Base-by-base conservation (phyloP, 2,113 vertebrate species). In the Amblyornis subalaris region DNA sequence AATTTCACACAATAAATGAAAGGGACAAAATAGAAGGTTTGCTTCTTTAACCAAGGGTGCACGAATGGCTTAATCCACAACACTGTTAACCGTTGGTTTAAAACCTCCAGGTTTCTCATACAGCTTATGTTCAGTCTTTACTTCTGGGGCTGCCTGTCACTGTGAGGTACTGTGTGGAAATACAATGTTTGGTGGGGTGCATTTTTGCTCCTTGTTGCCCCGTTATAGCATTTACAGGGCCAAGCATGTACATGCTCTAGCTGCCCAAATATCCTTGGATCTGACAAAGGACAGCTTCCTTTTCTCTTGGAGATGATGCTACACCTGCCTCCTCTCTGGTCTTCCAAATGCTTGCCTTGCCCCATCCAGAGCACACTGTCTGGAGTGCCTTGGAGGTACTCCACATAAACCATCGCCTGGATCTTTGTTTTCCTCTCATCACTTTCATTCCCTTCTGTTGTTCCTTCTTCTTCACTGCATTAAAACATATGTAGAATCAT, bases 371-470 rank as follows among this genome's bases (percentile, higher is more conserved):
- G 17, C 35, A 36, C 0, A 1, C 29, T 24, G 9, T 75, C 20
- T 3, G 2, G 53, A 44, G 17, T 4, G 4, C n/a, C 23, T 73
- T 0, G 0, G 38, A 69, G 13, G 44, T 60, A 26, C 10, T 76
- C 17, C 40, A 7, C 0, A 1, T 54, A 82, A 69, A 12, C 8
- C 1, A 1, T 33, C 36, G 61, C 31, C 51, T 36, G 44, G 12
- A 69, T 24, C 38, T 35, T 66, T 55, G 20, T 69, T 79, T 78
- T 72, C 29, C 21, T 72, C 36, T 72, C 2, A 4, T 54, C 17
- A 9, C 8, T 65, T 86, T 69, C 2, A 2, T 71, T 94, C 19
- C 29, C 9, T 55, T 72, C 40, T 11, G 4, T 58, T 3, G 3
- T 45, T 89, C 60, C 28, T 65, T 45, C 21, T 76, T 60, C 33